phyloP scores from a whole-genome alignment of 30 jellyfish, hydroid and myxozoan species.

The Sanderia malayensis region DNA sequence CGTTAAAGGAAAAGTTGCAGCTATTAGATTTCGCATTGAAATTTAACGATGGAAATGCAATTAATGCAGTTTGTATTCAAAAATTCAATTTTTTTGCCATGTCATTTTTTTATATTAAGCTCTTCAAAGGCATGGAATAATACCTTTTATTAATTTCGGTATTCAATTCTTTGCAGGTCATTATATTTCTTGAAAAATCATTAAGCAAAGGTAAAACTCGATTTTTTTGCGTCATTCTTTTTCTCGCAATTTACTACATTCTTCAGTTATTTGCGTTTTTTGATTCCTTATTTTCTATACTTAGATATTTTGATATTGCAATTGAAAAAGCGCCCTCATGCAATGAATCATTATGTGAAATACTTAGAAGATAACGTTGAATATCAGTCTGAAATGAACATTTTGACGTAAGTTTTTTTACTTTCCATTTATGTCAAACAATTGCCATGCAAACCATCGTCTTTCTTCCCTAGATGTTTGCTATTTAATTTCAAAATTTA shows the following conservation, averaged over 20 bases:
- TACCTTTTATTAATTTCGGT: too few species aligned
- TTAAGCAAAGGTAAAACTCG: slow-evolving; percentile 28
- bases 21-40: slow-evolving; percentile 44
- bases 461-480: too few species aligned
- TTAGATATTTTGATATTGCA: slow-evolving; percentile 27
- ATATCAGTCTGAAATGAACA: slow-evolving; percentile 35
- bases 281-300: background rate
- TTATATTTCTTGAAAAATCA: slow-evolving; percentile 41
- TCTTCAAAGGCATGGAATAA: background rate
- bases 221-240: background rate
- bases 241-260: too few species aligned
- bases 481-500: too few species aligned
- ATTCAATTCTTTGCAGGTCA: slow-evolving; percentile 28
- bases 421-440: too few species aligned
- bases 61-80: slow-evolving; percentile 47
- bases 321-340: slow-evolving; percentile 29
- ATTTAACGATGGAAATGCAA: slow-evolving; percentile 73
- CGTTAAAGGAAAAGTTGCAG: slow-evolving; percentile 50
- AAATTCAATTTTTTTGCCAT: background rate
- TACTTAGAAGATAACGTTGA: slow-evolving; percentile 50
- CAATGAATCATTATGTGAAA: slow-evolving; percentile 44
- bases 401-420: slow-evolving; percentile 33
- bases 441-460: too few species aligned
- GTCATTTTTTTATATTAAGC: background rate
- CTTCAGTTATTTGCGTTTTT: background rate